phyloP scores from a whole-genome alignment of 2,888 invertebrate species.

The Amiota minor region DNA sequence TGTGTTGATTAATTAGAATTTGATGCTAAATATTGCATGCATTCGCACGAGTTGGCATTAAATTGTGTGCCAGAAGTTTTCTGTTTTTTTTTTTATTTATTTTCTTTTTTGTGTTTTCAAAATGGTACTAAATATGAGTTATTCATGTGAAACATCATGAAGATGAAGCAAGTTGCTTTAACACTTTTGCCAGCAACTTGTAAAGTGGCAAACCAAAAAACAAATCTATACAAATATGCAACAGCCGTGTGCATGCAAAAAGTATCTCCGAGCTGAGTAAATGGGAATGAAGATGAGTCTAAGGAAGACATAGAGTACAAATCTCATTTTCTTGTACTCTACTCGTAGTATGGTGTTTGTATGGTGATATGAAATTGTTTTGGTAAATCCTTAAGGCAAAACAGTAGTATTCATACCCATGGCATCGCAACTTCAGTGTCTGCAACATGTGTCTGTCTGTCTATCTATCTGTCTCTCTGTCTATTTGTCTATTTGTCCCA shows the following conservation, averaged over 20 bases:
- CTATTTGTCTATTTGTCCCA: background rate
- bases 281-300: no score
- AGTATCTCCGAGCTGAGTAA: no score
- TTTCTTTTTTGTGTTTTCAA: background rate
- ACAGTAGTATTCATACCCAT: background rate
- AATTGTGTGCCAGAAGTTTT: background rate
- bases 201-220: background rate
- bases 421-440: constrained; percentile 2
- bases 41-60: background rate
- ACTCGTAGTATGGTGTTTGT: no score
- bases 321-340: no score
- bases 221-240: constrained; percentile 10
- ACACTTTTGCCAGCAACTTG: constrained; percentile 22
- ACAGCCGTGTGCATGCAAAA: constrained; percentile 5
- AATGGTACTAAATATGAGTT: background rate
- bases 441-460: constrained; percentile 32
- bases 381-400: constrained; percentile 19
- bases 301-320: no score
- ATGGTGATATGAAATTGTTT: constrained; percentile 26
- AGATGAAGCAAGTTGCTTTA: background rate
- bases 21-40: constrained; percentile 15
- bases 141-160: background rate
- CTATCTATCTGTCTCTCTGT: background rate
- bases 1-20: constrained; percentile 21
- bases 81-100: background rate